Evolutionary conservation across 30 jellyfish, hydroid and myxozoan genomes (phyloP).

Genomic region (Cassiopea xamachana): DNA sequence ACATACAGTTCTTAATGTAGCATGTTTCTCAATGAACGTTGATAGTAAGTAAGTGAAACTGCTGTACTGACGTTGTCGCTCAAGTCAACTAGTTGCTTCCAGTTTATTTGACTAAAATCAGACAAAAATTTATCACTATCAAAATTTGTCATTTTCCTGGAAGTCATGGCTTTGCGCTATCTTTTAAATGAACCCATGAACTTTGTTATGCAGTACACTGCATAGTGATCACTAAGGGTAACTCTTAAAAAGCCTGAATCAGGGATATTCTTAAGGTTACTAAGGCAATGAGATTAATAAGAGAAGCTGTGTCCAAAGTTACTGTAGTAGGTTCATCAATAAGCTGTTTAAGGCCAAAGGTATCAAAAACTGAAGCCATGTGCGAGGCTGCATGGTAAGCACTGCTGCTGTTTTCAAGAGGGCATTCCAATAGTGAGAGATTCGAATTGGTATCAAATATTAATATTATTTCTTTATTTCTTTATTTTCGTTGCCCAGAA

Average conservation of each 20-base stretch:
- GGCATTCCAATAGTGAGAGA: not conserved
- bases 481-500: not conserved
- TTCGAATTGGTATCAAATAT: conserved; percentile 4
- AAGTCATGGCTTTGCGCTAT: conserved; percentile 23
- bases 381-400: not conserved
- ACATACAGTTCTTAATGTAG: not conserved
- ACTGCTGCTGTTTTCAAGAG: not conserved
- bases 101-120: conserved; percentile 14
- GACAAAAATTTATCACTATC: conserved; percentile 14
- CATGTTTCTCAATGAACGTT: conserved; percentile 30
- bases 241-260: not conserved
- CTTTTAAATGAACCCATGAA: conserved; percentile 29
- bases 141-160: conserved; percentile 26
- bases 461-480: not conserved
- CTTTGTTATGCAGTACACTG: not conserved
- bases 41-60: conserved; percentile 26
- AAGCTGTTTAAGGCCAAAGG: conserved; percentile 16
- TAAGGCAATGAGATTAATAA: not conserved
- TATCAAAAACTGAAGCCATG: not conserved
- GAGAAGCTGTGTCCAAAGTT: not conserved
- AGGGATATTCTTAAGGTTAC: not conserved
- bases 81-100: conserved; percentile 6
- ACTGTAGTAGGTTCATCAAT: conserved; percentile 5
- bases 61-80: conserved; percentile 21
- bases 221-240: conserved; percentile 7